Percentiles rank a stretch among this genome's conserved stretches.
Evolutionary conservation across 2,888 invertebrate species (phyloP).

Genomic region (Epinotia bilunana): DNA sequence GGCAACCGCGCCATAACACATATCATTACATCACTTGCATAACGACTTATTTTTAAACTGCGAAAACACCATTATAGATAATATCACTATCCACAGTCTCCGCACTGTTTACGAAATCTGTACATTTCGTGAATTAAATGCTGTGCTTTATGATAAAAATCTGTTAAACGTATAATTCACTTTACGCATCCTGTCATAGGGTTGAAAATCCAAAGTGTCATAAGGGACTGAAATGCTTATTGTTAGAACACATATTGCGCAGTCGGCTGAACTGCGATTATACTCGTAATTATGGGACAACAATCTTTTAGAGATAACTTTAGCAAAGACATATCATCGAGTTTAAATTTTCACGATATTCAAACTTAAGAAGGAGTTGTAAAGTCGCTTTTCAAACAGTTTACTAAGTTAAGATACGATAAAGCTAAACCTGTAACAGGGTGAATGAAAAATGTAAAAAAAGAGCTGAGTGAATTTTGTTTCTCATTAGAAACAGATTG

Average conservation of each 20-base stretch:
- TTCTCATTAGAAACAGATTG: no score
- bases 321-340: not conserved
- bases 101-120: constrained; percentile 1
- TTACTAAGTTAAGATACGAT: not conserved
- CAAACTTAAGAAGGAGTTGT: not conserved
- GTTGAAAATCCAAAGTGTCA: not conserved
- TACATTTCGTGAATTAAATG: not conserved
- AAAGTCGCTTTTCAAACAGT: constrained; percentile 3
- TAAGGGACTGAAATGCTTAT: not conserved
- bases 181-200: not conserved
- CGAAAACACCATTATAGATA: constrained; percentile 24
- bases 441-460: not conserved
- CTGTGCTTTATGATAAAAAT: not conserved
- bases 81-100: constrained; percentile 10
- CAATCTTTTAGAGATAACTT: not conserved
- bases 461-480: no score
- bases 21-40: constrained; percentile 21
- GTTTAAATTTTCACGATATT: not conserved
- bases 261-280: constrained; percentile 15
- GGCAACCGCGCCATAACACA: constrained; percentile 29
- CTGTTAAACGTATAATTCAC: not conserved
- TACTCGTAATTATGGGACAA: constrained; percentile 2
- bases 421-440: no score
- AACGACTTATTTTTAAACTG: constrained; percentile 30
- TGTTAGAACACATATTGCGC: constrained; percentile 8